Conservation (phyloP, 2,888 invertebrate genomes). For the Xanthia togata region DNA sequence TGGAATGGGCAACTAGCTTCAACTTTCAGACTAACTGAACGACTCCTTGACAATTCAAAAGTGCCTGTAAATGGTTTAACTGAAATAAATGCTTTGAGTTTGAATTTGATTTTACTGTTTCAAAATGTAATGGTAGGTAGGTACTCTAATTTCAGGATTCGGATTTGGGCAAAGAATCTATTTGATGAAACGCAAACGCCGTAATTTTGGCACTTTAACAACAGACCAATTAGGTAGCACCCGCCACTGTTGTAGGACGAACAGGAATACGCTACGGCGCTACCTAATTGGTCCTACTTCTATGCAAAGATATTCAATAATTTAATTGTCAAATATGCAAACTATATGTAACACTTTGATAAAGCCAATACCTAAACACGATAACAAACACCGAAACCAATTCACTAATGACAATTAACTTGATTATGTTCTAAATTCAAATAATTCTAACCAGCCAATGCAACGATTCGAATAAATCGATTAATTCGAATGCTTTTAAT, state of each 20-base stretch:
- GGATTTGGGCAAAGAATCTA: too few species aligned
- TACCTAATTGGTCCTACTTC: not conserved
- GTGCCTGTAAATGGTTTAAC: too few species aligned
- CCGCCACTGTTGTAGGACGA: too few species aligned
- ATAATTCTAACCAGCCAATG: constrained; percentile 47
- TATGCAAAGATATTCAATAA: not conserved
- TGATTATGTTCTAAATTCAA: constrained; percentile 45
- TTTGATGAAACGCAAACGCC: too few species aligned
- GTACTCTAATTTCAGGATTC: not conserved
- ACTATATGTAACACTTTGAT: not conserved
- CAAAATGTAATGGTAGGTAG: not conserved
- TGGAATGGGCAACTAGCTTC: too few species aligned
- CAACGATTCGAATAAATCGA: constrained; percentile 64
- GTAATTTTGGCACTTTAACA: too few species aligned
- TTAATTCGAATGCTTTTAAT: constrained; percentile 68
- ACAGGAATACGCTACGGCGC: too few species aligned
- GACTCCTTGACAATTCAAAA: too few species aligned
- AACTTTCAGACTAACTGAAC: too few species aligned
- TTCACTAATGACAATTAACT: constrained; percentile 22
- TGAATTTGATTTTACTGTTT: too few species aligned
- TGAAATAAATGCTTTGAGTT: too few species aligned
- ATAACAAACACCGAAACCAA: constrained; percentile 24
- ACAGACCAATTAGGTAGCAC: too few species aligned
- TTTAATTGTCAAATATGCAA: not conserved
- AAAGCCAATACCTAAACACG: not conserved